phyloP scores from a whole-genome alignment of 2,888 invertebrate species.

The Pammene aurita region DNA sequence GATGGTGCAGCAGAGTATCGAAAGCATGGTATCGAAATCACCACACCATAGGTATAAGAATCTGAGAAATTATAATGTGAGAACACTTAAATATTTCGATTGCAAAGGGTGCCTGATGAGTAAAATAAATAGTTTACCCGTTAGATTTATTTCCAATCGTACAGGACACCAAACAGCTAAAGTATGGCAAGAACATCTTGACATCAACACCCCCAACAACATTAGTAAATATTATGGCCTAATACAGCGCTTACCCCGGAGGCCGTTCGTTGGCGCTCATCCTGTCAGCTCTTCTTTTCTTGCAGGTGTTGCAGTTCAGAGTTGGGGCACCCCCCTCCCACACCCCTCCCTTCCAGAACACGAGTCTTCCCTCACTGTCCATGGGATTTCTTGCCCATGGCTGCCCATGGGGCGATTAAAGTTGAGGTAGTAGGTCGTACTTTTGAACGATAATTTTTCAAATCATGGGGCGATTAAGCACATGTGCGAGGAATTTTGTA shows the following conservation, averaged over 20 bases:
- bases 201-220: neutral
- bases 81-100: too few relatives aligned
- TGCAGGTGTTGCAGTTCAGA: constrained; percentile 74
- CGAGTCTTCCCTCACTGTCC: constrained; percentile 76
- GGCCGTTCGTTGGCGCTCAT: constrained; percentile 72
- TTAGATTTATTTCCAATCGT: too few relatives aligned
- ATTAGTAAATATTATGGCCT: neutral
- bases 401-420: constrained; percentile 21
- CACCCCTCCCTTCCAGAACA: constrained; percentile 77
- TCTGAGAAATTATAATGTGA: too few relatives aligned
- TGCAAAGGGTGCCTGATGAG: too few relatives aligned
- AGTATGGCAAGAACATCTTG: too few relatives aligned
- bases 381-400: constrained; percentile 52
- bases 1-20: too few relatives aligned
- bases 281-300: constrained; percentile 74
- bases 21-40: too few relatives aligned
- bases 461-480: neutral
- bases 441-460: neutral
- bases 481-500: too few relatives aligned
- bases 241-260: constrained; percentile 63
- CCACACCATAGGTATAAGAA: too few relatives aligned
- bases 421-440: constrained; percentile 30
- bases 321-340: constrained; percentile 77
- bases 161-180: too few relatives aligned
- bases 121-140: too few relatives aligned